phyloP scores from a whole-genome alignment of 2,797 vertebrate species.

The Enteromius afrohamiltoni region DNA sequence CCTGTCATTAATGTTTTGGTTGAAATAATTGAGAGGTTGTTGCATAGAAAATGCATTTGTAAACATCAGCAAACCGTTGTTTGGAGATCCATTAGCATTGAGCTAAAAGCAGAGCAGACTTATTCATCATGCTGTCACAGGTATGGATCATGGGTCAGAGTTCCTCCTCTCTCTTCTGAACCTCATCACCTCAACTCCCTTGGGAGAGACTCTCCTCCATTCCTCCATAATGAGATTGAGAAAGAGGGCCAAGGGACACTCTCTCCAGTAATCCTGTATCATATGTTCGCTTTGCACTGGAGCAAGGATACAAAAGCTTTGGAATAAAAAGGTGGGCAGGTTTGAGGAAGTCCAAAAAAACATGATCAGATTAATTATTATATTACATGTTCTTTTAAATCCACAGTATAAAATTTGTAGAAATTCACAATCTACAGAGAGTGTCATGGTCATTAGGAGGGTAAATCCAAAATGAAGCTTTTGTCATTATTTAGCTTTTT shows the following conservation, averaged over 20 bases:
- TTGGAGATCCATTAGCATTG: conserved; percentile 56
- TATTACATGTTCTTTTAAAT: not conserved
- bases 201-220: conserved; percentile 17
- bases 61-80: conserved; percentile 19
- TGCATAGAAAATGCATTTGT: conserved; percentile 10
- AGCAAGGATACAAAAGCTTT: conserved; percentile 18
- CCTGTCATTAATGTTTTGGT: not conserved
- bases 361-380: not conserved
- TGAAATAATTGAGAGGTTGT: conserved; percentile 10
- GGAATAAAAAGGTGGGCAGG: conserved; percentile 9
- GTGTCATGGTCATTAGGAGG: not conserved
- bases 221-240: conserved; percentile 39
- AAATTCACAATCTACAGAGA: not conserved
- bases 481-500: not conserved
- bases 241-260: conserved; percentile 36
- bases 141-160: conserved; percentile 66
- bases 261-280: conserved; percentile 24
- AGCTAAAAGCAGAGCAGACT: conserved; percentile 57
- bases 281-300: conserved; percentile 18
- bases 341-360: not conserved
- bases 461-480: not conserved
- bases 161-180: conserved; percentile 52
- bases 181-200: conserved; percentile 40
- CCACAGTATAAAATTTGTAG: not conserved
- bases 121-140: conserved; percentile 65